These are phyloP conservation scores for Heptranchias perlo DNA, from an alignment of 2,113 vertebrate species.

Conservation along the genomic window DNA sequence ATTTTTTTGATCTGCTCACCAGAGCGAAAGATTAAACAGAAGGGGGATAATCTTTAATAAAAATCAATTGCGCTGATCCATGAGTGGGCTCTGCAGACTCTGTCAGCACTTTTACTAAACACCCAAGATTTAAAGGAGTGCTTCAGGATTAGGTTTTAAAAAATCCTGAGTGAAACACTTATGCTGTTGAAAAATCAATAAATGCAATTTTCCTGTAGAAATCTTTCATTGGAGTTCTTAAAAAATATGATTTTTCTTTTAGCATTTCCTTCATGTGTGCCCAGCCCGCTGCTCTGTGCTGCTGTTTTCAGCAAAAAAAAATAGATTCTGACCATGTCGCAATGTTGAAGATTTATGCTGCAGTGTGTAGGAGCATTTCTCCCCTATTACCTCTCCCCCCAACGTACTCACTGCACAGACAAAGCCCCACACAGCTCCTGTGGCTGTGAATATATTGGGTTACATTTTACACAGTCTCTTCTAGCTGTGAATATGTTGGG, in stretches of 20 bases:
- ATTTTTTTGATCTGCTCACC: not conserved
- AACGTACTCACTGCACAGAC: not conserved
- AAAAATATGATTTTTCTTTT: not conserved
- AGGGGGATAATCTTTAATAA: not conserved
- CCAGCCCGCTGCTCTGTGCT: not conserved
- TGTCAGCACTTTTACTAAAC: not conserved
- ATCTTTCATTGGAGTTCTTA: not conserved
- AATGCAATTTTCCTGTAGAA: conserved; percentile 2
- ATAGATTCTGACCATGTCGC: not conserved
- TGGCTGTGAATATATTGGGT: not conserved
- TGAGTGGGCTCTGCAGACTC: not conserved
- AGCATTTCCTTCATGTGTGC: not conserved
- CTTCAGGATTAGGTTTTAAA: not conserved
- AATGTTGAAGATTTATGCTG: not conserved
- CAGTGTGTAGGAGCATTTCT: not conserved
- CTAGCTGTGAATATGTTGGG: not conserved
- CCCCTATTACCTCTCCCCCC: not conserved
- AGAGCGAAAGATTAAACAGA: not conserved
- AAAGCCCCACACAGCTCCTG: not conserved
- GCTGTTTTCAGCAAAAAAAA: not conserved
- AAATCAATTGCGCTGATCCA: not conserved
- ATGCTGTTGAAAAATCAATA: not conserved
- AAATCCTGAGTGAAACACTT: conserved; percentile 1
- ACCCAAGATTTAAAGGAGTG: not conserved
- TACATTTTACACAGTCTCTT: not conserved